Conservation (phyloP, 1,140 invertebrate species). For the Acarapis woodi region DNA sequence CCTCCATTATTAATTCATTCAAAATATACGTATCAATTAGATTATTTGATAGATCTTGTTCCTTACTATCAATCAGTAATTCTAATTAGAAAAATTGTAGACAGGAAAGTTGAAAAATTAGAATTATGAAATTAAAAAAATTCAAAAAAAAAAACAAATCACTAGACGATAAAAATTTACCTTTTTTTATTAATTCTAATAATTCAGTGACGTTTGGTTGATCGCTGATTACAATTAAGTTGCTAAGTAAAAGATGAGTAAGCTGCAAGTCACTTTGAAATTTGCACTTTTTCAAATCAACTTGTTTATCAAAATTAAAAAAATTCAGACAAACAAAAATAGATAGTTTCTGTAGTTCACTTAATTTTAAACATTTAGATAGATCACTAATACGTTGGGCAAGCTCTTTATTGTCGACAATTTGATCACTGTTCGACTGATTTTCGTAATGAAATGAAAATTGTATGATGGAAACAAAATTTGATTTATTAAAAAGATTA, state of each 20-base stretch:
- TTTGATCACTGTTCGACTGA: background rate
- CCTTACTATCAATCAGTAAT: no score
- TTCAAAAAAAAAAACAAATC: background rate
- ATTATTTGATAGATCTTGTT: no score
- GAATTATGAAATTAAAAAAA: no score
- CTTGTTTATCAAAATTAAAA: background rate
- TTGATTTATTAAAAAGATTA: background rate
- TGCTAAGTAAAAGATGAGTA: background rate
- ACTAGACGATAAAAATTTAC: background rate
- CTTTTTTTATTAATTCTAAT: background rate
- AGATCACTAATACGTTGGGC: background rate
- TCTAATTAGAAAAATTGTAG: no score
- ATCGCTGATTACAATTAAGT: background rate
- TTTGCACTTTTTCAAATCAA: background rate
- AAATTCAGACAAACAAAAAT: no score
- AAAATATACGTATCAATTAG: background rate
- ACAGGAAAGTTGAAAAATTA: no score
- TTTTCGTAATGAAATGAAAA: background rate
- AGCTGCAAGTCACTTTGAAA: background rate
- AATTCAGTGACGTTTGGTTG: background rate
- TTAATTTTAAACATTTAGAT: conserved; percentile 1
- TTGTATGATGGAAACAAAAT: background rate
- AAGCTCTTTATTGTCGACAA: background rate
- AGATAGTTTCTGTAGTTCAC: background rate
- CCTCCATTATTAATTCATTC: background rate